These are phyloP conservation scores for Psilopogon haemacephalus DNA, from an alignment of 2,113 vertebrate species.

Conservation along the genomic window DNA sequence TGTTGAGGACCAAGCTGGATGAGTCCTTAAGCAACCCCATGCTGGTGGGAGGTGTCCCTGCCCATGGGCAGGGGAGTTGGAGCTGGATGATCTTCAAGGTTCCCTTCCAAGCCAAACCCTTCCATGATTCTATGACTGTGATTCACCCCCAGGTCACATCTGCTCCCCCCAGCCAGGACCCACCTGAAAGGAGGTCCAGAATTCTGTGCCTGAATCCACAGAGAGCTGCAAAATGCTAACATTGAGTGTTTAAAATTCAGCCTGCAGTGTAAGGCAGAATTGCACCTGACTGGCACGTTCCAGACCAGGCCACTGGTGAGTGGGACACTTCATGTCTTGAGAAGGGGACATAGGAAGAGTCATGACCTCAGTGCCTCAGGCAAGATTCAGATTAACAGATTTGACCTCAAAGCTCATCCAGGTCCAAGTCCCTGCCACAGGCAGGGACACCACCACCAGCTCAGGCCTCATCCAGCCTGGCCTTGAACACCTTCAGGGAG, in stretches of 20 bases:
- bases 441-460: no score
- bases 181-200: neutral
- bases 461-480: no score
- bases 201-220: neutral
- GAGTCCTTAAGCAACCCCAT: no score
- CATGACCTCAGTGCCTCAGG: neutral
- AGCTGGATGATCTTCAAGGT: no score
- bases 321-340: neutral
- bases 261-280: neutral
- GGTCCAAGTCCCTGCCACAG: no score
- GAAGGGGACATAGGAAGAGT: neutral
- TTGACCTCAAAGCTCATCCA: no score
- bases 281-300: neutral
- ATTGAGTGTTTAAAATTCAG: neutral
- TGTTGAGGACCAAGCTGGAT: no score
- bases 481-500: no score
- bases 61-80: no score
- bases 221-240: neutral
- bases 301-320: neutral
- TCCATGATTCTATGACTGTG: neutral
- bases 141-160: neutral
- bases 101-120: no score
- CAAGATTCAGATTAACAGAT: neutral
- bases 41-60: no score
- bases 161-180: accelerated